Evolutionary conservation across 2,888 invertebrate genomes (phyloP).

Genomic region (Oxycera nigricornis): DNA sequence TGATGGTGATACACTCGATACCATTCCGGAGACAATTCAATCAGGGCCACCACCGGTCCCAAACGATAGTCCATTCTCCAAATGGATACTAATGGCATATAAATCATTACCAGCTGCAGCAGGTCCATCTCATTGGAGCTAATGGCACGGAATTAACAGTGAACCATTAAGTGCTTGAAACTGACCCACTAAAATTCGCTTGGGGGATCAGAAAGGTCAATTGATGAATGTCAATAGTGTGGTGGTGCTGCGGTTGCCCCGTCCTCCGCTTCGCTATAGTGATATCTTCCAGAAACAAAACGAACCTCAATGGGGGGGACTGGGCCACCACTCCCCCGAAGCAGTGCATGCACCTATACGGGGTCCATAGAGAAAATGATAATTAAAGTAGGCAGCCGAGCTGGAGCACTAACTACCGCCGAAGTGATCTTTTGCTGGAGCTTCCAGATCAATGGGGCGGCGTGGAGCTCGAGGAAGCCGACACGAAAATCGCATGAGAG

Average conservation of each 20-base stretch:
- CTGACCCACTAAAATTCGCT: constrained; percentile 23
- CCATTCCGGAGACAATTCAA: not conserved
- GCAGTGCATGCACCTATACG: not conserved
- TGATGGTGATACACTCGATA: too few relatives aligned
- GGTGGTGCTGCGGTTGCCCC: not conserved
- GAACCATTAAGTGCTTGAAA: constrained; percentile 19
- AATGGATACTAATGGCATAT: not conserved
- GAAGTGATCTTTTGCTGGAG: not conserved
- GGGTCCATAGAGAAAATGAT: constrained; percentile 15
- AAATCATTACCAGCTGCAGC: not conserved
- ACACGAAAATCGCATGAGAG: too few relatives aligned
- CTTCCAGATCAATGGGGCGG: constrained; percentile 2
- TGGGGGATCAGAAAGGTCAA: constrained; percentile 32
- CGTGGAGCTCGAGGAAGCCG: not conserved
- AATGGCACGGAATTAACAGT: not conserved
- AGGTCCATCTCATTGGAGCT: not conserved
- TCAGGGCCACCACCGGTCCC: not conserved
- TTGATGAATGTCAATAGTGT: constrained; percentile 35
- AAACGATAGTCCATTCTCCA: not conserved
- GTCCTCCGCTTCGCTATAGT: not conserved
- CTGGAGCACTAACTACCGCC: not conserved
- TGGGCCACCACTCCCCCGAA: not conserved
- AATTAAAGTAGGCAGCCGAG: constrained; percentile 20
- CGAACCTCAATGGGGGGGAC: not conserved
- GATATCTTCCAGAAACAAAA: not conserved